Base-by-base conservation (phyloP, 2,797 vertebrate genomes). In the Limnodromus scolopaceus region DNA sequence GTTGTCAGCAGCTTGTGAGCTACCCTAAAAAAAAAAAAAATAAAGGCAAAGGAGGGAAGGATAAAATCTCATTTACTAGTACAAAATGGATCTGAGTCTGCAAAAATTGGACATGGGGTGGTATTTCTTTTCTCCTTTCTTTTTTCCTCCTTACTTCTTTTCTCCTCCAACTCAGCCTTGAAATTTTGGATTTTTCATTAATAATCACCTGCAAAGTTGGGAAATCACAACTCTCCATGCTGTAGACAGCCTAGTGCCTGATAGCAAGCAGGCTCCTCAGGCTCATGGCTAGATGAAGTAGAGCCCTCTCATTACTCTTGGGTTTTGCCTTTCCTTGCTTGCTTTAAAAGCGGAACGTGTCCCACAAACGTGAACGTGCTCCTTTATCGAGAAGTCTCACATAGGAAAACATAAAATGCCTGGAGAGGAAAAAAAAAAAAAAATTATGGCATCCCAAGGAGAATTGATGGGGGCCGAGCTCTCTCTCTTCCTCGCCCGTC, bases 1-100 rank as follows among this genome's bases (percentile, higher is more conserved):
- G 96, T 96, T 98, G 98, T 97, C 97, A 96, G 95, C 97, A 98
- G 97, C 98, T 97, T 97, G 96, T 97, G 68, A 80, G 87, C 92
- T 95, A 89, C 34, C 94, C 57, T 75, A 5, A 48, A 65, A 69
- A 27, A 36, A 36, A 63, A 70, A 70, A 63, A n/a, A 32, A 58
- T 54, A 36, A 69, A 48, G 14, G 32, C 0, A 1, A 38, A 64
- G 4, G 19, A 96, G 61, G 48, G 63, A 92, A 90, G 87, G 85
- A 88, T 78, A 45, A 64, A 87, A 84, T 27, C 86, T 95, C 61
- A 0, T 93, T 90, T 91, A 90, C 86, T 91, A 68, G 82, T 85
- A 82, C 68, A 87, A 76, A 93, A 69, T 94, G 92, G 93, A 66
- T 92, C 93, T 86, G 93, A 95, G 82, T 80, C 51, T 89, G 88